These are phyloP conservation scores for Sclerurus mexicanus DNA, from an alignment of 2,113 vertebrate species.

Conservation along the genomic window DNA sequence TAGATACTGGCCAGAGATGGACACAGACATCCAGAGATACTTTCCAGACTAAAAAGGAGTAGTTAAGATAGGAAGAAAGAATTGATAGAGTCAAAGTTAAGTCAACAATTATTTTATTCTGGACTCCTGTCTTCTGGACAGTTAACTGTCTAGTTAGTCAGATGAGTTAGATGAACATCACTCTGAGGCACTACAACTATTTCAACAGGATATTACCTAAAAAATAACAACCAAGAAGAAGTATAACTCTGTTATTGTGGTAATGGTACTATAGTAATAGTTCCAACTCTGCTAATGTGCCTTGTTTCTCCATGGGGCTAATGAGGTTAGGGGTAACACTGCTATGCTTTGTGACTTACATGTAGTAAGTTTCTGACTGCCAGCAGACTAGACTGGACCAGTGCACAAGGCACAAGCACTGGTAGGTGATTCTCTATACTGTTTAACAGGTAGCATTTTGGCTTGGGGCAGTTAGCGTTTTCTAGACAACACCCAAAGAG, in stretches of 20 bases:
- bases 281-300: rapidly evolving
- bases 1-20: neutral
- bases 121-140: neutral
- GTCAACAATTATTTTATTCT: neutral
- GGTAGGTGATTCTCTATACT: neutral
- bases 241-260: neutral
- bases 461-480: neutral
- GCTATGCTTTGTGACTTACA: neutral
- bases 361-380: neutral
- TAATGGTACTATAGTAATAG: rapidly evolving
- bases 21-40: neutral
- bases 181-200: neutral
- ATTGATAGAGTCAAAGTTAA: neutral
- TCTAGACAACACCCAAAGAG: neutral
- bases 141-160: neutral
- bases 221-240: neutral
- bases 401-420: neutral
- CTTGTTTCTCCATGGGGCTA: neutral
- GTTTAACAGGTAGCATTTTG: neutral
- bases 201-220: neutral
- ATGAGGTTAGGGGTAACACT: neutral
- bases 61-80: neutral
- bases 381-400: neutral
- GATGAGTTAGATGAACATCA: neutral
- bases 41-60: neutral